Evolutionary conservation across 2,113 vertebrate genomes (phyloP).

Genomic region (Cavia porcellus): DNA sequence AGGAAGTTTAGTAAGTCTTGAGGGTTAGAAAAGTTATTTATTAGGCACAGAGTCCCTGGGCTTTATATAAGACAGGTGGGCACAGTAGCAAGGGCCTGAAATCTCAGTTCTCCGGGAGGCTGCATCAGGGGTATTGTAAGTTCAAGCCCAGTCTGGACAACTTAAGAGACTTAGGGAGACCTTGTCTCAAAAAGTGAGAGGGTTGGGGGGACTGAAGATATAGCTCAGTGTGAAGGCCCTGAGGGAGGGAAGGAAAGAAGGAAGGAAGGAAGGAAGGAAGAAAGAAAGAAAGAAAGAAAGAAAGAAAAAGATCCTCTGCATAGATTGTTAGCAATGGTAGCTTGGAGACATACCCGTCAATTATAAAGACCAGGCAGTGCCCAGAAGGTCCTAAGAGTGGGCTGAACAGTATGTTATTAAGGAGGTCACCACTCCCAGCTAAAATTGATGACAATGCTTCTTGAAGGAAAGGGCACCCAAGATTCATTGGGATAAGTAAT

Average conservation of each 20-base stretch:
- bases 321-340: neutral
- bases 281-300: neutral
- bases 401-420: neutral
- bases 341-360: neutral
- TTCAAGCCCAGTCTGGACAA: neutral
- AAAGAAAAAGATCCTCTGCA: neutral
- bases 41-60: neutral
- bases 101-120: neutral
- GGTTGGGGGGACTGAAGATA: neutral
- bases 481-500: neutral
- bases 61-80: neutral
- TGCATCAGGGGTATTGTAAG: neutral
- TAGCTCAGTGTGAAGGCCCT: neutral
- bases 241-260: neutral
- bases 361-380: neutral
- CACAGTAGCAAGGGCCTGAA: neutral
- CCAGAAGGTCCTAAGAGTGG: neutral
- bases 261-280: neutral
- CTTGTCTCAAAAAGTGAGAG: neutral
- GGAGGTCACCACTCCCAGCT: neutral
- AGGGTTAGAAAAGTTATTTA: constrained; percentile 18
- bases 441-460: neutral
- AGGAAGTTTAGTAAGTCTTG: neutral
- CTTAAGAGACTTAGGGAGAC: neutral
- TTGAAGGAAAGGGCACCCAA: constrained; percentile 18